Evolutionary conservation across 1,140 invertebrate species (phyloP), one percentile per base, ranked within the genome.

Genomic region (Lamellibrachia luymesi): DNA sequence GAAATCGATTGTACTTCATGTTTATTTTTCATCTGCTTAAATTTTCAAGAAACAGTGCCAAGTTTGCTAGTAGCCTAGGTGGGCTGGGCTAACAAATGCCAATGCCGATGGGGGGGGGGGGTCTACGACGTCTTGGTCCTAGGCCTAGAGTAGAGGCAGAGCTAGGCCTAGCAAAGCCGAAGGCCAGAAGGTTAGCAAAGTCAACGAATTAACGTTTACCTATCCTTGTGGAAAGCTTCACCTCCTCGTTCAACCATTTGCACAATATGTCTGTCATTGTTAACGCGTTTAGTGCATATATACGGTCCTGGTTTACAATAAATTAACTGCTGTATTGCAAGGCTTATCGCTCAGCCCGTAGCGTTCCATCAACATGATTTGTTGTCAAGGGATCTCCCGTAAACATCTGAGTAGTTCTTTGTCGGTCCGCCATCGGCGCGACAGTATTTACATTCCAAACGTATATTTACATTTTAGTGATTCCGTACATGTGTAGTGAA

Each of bases 221-320:
- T 92, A 96, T 94, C 93, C 93, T 93, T 90, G 95, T 95, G 22
- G 96, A 96, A 56, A 96, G 91, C 51, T 94, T 93, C 2, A 96
- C 94, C 94, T 96, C 96, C 94, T 95, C 95, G 93, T 96, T 96
- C 92, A 96, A 95, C 96, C 96, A 96, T 51, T 94, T 94, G 94
- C 95, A 95, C 56, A 96, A 93, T 93, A 96, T 96, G 90, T 96
- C 95, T 8, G 96, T 96, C 96, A 96, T 96, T 93, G n/a, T 94
- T 80, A 80, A 80, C 13, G 25, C 64, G 64, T 22, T 56, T 56
- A 13, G 52, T 56, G 52, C 13, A 80, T 80, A 22, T 80, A 80
- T 38, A 38, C 38, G 0, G 25, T 80, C 64, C 64, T 17, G 64
- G 17, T 80, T 80, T 8, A 4, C 25, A 80, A 80, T 10, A 80